Base-by-base conservation (phyloP, 2,888 invertebrate genomes). In the Drosophila dives region DNA sequence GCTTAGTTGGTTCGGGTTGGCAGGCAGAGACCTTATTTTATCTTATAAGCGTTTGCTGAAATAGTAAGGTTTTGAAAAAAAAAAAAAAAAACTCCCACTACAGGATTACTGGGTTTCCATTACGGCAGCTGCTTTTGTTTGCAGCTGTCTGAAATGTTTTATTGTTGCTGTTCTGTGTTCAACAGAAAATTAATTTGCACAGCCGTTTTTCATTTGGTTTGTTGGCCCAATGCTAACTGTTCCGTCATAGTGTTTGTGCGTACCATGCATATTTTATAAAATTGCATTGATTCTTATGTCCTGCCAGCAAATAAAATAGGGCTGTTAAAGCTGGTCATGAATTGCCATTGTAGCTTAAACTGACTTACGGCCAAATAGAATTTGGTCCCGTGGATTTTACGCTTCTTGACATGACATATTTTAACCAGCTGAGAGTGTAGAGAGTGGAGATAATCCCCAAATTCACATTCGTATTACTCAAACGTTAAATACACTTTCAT, bases 181-280 rank as follows among this genome's bases (percentile, higher is more conserved):
- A 79, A 75, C 76, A 86, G 72, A 75, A 83, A 85, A 85, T 85
- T 81, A 85, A 85, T 85, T 85, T 88, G 72, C 86, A 69, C 86
- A 81, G 89, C 79, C 85, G 89, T 88, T 88, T 86, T 85, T 85
- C 89, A 85, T 85, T 88, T 75, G 74, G 72, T 74, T 81, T 79
- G 81, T 75, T 80, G 73, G 80, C 75, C 58, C 68, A 78, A 63
- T 85, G 86, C 79, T 76, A 84, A 81, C 68, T 86, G 81, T 75
- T 73, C 81, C 81, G 62, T 72, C 64, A 50, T 58, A 54, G 59
- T 60, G 58, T 42, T 59, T 72, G 60, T 74, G 81, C 86, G 86
- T 85, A 81, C 83, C 72, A 86, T 83, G 89, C 86, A 88, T 86
- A 85, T 85, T 88, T 86, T 75, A 86, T 78, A 75, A 76, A 76